Percentiles rank a stretch among this genome's conserved stretches.
Conservation (phyloP, 2,888 invertebrate genomes). For the Lamproptera curius region DNA sequence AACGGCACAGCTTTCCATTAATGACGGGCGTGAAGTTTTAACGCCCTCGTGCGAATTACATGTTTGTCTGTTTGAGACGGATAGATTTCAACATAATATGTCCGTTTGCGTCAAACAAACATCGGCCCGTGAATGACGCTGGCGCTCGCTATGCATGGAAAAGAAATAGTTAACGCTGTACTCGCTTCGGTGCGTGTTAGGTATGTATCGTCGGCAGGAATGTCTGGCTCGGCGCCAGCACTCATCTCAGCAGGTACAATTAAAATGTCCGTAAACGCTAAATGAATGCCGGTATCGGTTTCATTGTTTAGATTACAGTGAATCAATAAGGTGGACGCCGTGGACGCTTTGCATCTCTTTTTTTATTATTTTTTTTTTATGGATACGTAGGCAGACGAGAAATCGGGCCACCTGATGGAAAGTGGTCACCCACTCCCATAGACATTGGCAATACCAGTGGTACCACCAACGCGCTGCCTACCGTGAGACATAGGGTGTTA, state of each 20-base stretch:
- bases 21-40: not conserved
- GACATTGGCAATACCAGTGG: no score
- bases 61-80: no score
- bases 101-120: not conserved
- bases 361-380: no score
- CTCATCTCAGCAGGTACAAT: constrained; percentile 29
- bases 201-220: constrained; percentile 27
- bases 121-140: not conserved
- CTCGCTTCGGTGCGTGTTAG: constrained; percentile 8
- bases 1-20: constrained; percentile 4
- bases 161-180: constrained; percentile 1
- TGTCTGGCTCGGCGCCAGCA: constrained; percentile 31
- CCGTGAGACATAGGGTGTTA: no score
- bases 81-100: no score
- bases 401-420: no score
- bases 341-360: no score
- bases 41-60: no score
- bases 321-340: not conserved
- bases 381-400: no score
- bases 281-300: constrained; percentile 7
- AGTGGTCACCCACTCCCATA: no score
- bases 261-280: constrained; percentile 28
- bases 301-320: constrained; percentile 2
- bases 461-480: no score
- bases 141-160: not conserved